Conservation (phyloP, 2,797 vertebrate species). For the Odontamblyopus rebecca region DNA sequence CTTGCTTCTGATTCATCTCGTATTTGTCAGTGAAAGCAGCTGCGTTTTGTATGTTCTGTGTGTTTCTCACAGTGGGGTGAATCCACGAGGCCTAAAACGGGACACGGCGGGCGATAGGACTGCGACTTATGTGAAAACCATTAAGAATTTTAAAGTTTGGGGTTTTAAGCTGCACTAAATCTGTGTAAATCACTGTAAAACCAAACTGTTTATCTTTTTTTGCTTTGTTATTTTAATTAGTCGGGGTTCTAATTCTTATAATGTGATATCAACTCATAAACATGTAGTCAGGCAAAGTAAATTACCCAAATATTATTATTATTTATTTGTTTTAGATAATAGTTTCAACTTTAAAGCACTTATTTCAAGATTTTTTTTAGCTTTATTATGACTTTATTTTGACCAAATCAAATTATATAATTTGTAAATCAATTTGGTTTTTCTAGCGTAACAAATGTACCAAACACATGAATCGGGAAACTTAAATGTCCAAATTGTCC, state of each 20-base stretch:
- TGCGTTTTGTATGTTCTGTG: slow-evolving; percentile 33
- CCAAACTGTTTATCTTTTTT: background rate
- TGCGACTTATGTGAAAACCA: no score
- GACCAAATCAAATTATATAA: background rate
- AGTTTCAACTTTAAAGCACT: background rate
- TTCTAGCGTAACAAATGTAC: background rate
- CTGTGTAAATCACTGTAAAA: background rate
- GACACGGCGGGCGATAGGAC: slow-evolving; percentile 18
- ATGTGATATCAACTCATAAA: background rate
- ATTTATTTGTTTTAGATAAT: background rate
- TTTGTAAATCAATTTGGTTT: no score
- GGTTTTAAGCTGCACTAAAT: background rate
- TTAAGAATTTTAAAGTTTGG: slow-evolving; percentile 1
- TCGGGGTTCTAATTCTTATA: background rate
- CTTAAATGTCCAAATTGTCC: slow-evolving; percentile 32
- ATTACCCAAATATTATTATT: background rate
- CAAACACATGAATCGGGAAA: background rate
- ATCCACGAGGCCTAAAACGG: slow-evolving; percentile 50
- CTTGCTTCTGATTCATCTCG: slow-evolving; percentile 40
- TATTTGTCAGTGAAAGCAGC: slow-evolving; percentile 30
- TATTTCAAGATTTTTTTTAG: background rate
- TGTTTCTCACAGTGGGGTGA: slow-evolving; percentile 36
- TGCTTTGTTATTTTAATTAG: background rate
- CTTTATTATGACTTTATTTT: background rate
- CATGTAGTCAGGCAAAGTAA: background rate